Evolutionary conservation across 2,888 invertebrate genomes (phyloP).

Genomic region (Oeneis ivallda): DNA sequence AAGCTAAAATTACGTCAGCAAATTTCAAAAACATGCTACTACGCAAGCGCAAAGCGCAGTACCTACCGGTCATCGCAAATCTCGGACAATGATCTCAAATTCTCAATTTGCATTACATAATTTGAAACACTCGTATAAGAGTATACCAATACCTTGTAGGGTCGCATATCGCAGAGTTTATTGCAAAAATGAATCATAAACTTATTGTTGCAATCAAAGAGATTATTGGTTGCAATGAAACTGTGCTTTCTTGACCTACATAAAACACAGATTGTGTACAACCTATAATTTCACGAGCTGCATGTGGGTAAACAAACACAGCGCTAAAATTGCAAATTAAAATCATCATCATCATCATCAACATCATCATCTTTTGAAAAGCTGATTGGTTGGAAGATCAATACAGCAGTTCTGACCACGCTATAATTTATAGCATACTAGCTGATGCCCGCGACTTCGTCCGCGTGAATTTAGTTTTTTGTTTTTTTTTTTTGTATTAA

Average conservation of each 20-base stretch:
- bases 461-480: too few relatives aligned
- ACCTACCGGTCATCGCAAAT: slow-evolving; percentile 41
- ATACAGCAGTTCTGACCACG: too few relatives aligned
- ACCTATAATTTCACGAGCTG: too few relatives aligned
- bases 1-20: slow-evolving; percentile 27
- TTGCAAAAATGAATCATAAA: slow-evolving; percentile 23
- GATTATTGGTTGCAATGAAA: slow-evolving; percentile 1
- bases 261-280: background rate
- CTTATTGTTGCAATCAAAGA: background rate
- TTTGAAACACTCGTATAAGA: slow-evolving; percentile 40
- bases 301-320: too few relatives aligned
- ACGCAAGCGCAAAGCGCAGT: slow-evolving; percentile 37
- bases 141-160: slow-evolving; percentile 46
- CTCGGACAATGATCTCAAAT: slow-evolving; percentile 59
- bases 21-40: slow-evolving; percentile 31
- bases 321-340: too few relatives aligned
- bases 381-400: too few relatives aligned
- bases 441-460: too few relatives aligned
- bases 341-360: too few relatives aligned
- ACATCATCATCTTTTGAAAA: too few relatives aligned
- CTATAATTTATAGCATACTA: too few relatives aligned
- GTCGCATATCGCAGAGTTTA: slow-evolving; percentile 12
- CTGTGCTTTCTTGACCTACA: slow-evolving; percentile 25
- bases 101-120: slow-evolving; percentile 45
- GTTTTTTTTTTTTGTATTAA: too few relatives aligned